Percentiles rank a stretch among this genome's conserved stretches.
Conservation (phyloP, 2,888 invertebrate species). For the Volucella bombylans region DNA sequence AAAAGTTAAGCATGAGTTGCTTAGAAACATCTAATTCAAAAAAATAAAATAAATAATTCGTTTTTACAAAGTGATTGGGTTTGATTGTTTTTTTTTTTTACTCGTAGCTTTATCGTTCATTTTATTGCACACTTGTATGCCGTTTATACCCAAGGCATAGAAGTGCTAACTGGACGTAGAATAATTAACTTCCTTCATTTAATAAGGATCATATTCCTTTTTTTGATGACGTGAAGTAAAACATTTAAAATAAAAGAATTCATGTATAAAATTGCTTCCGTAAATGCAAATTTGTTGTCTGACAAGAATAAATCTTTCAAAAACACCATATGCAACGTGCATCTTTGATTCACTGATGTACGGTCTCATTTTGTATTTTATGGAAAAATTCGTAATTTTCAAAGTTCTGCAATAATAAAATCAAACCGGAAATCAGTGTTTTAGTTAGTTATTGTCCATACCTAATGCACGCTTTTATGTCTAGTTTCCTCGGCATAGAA, state of each 20-base stretch:
- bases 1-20: slow-evolving; percentile 69
- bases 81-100: neutral
- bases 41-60: slow-evolving; percentile 62
- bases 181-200: neutral
- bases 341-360: too few species aligned
- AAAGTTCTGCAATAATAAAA: slow-evolving; percentile 9
- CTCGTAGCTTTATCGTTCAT: slow-evolving; percentile 14
- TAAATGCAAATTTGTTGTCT: too few species aligned
- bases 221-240: neutral
- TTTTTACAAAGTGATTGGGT: slow-evolving; percentile 46
- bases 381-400: neutral
- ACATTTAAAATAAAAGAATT: neutral
- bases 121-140: slow-evolving; percentile 49
- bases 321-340: too few species aligned
- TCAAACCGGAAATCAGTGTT: neutral
- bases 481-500: slow-evolving; percentile 4
- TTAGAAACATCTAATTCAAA: slow-evolving; percentile 55
- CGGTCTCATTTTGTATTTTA: too few species aligned
- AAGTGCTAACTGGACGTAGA: slow-evolving; percentile 63
- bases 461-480: slow-evolving; percentile 46
- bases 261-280: too few species aligned
- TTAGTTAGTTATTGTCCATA: slow-evolving; percentile 13
- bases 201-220: neutral
- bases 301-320: too few species aligned
- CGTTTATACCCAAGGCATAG: slow-evolving; percentile 21